These are phyloP conservation scores for Rhingia rostrata DNA, from an alignment of 2,888 invertebrate genomes.

Conservation along the genomic window DNA sequence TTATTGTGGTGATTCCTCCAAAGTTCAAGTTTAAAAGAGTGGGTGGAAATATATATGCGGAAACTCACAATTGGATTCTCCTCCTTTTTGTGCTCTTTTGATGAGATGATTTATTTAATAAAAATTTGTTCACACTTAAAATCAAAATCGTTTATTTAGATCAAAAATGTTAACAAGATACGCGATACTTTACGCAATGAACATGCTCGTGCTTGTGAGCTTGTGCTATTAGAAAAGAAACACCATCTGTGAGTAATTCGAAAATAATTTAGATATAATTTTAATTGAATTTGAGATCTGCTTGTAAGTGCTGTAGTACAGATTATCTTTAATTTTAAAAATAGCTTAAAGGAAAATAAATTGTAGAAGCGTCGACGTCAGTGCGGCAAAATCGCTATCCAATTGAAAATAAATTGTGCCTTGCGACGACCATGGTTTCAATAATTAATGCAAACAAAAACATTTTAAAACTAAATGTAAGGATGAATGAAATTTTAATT, in stretches of 20 bases:
- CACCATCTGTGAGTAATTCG: slow-evolving; percentile 28
- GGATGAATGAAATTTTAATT: slow-evolving; percentile 36
- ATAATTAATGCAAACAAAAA: slow-evolving; percentile 37
- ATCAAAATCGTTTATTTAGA: not conserved
- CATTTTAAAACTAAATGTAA: slow-evolving; percentile 13
- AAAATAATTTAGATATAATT: slow-evolving; percentile 18
- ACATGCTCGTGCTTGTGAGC: too few relatives aligned
- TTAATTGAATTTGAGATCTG: slow-evolving; percentile 40
- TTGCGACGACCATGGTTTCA: slow-evolving; percentile 16
- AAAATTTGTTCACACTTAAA: slow-evolving; percentile 10
- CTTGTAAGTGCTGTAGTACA: slow-evolving; percentile 13
- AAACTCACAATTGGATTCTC: not conserved
- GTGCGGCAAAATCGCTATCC: slow-evolving; percentile 33
- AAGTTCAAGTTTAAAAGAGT: slow-evolving; percentile 43
- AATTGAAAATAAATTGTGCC: slow-evolving; percentile 43
- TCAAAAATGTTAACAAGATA: not conserved
- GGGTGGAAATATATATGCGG: slow-evolving; percentile 14
- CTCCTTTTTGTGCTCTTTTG: not conserved
- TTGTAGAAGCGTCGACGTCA: slow-evolving; percentile 45
- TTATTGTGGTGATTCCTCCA: slow-evolving; percentile 11
- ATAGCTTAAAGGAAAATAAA: slow-evolving; percentile 30
- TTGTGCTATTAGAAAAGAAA: not conserved
- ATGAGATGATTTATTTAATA: slow-evolving; percentile 12
- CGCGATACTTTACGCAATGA: not conserved
- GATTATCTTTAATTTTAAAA: slow-evolving; percentile 30